Evolutionary conservation across 1,140 invertebrate species (phyloP).

Genomic region (Ectropis grisescens): DNA sequence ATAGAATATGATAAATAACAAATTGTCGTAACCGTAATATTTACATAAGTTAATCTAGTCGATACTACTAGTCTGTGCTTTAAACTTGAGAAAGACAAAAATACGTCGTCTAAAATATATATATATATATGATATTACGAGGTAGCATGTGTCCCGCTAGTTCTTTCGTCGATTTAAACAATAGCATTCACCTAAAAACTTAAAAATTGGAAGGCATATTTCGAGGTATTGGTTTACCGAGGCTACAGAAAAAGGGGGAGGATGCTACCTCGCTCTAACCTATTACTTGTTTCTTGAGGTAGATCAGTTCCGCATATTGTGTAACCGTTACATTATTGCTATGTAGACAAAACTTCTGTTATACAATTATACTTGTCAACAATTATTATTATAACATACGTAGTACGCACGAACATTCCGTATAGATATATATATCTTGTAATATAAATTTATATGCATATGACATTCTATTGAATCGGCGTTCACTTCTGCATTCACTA

Average conservation of each 20-base stretch:
- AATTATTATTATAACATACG: constrained; percentile 34
- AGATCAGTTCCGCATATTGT: constrained; percentile 55
- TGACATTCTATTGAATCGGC: no score
- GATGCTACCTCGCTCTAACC: constrained; percentile 23
- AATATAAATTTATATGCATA: no score
- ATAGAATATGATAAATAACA: constrained; percentile 65
- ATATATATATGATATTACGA: constrained; percentile 11
- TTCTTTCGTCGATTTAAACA: constrained; percentile 4
- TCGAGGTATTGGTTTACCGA: constrained; percentile 26
- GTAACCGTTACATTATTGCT: constrained; percentile 49
- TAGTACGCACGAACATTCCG: constrained; percentile 18
- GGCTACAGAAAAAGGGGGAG: no score
- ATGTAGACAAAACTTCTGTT: constrained; percentile 45
- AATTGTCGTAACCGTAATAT: constrained; percentile 55
- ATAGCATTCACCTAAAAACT: constrained; percentile 12
- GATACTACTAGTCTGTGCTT: constrained; percentile 47
- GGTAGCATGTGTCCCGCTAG: constrained; percentile 8
- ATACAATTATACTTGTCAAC: constrained; percentile 44
- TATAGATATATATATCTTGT: constrained; percentile 4
- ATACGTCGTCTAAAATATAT: constrained; percentile 48
- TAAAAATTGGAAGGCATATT: constrained; percentile 41
- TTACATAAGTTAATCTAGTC: constrained; percentile 51
- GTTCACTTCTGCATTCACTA: no score
- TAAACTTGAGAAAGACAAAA: constrained; percentile 52
- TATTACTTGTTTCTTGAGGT: constrained; percentile 63